Evolutionary conservation across 2,113 vertebrate genomes (phyloP), one percentile per base, ranked within the genome.

Genomic region (Sciurus niger): DNA sequence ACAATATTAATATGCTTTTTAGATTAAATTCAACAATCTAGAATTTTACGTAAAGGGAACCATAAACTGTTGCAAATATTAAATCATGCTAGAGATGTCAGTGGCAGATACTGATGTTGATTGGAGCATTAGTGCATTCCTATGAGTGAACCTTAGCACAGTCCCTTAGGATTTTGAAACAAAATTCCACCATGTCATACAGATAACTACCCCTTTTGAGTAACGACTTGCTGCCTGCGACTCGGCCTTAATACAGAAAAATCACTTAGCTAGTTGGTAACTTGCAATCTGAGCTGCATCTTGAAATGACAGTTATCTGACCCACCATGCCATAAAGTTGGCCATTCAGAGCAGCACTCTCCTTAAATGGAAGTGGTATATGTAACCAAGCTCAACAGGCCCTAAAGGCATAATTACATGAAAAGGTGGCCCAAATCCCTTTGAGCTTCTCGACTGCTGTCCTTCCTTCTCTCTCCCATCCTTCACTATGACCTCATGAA

Each of bases 181-280:
- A 51, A 85, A 79, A 9, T 3, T 53, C 28, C 30, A 24, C 13
- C 37, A 72, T 40, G 9, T 13, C 32, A 30, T 32, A 1, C 9
- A 72, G 37, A 30, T 46, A 58, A 34, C 0, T 30, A 18, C 6
- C n/a, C 7, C 20, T 14, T 65, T 70, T 17, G 11, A 55, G 37
- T 20, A 37, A 28, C 0, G 25, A 2, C 4, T 67, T 20, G 17
- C 7, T 82, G 37, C 16, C 68, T 83, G 55, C 4, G 37, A 13
- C 37, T 55, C 2, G 10, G 11, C 2, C 16, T 67, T 28, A 67
- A 18, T 13, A 22, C 18, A 73, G 1, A 46, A 25, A 37, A 28
- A 30, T 37, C 2, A 22, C 11, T 77, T 67, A n/a, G 20, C 1
- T 4, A 4, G 18, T 10, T 18, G 3, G 2, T 3, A 58, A 37